Conservation (phyloP, 2,797 vertebrate species). For the Chrosomus eos region DNA sequence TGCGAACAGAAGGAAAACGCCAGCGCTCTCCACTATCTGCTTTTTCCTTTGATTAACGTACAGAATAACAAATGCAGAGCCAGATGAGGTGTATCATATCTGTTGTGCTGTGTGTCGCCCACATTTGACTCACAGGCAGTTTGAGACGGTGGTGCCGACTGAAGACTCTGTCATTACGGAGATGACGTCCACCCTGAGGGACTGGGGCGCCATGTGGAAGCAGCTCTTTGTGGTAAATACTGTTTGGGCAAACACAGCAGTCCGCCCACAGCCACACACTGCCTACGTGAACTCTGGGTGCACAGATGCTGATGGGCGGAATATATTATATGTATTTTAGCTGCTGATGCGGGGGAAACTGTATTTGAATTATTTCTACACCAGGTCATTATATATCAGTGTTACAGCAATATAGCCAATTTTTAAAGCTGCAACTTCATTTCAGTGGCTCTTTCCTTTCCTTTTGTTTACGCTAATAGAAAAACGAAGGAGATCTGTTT, state of each 20-base stretch:
- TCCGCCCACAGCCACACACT: constrained; percentile 33
- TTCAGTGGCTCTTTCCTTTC: constrained; percentile 10
- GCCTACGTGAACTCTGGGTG: background rate
- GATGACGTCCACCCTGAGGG: constrained; percentile 96
- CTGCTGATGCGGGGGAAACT: background rate
- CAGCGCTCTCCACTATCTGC: background rate
- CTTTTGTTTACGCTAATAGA: constrained; percentile 72
- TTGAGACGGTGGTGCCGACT: constrained; percentile 95
- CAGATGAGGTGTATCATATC: constrained; percentile 4
- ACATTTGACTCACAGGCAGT: constrained; percentile 82
- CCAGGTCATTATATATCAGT: background rate
- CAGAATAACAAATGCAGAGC: background rate
- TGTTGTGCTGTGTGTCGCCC: background rate
- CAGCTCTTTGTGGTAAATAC: constrained; percentile 92
- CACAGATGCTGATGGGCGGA: background rate
- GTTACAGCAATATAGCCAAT: background rate
- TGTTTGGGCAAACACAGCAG: background rate
- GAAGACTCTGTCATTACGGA: constrained; percentile 98
- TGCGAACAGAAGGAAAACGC: background rate
- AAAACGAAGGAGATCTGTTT: constrained; percentile 97
- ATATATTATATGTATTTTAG: constrained; percentile 4
- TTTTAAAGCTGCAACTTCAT: background rate
- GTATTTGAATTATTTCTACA: constrained; percentile 12
- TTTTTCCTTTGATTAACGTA: constrained; percentile 6
- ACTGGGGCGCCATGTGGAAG: constrained; percentile 99